Evolutionary conservation across 2,797 vertebrate genomes (phyloP).

Genomic region (Poeciliopsis paucimaculata): DNA sequence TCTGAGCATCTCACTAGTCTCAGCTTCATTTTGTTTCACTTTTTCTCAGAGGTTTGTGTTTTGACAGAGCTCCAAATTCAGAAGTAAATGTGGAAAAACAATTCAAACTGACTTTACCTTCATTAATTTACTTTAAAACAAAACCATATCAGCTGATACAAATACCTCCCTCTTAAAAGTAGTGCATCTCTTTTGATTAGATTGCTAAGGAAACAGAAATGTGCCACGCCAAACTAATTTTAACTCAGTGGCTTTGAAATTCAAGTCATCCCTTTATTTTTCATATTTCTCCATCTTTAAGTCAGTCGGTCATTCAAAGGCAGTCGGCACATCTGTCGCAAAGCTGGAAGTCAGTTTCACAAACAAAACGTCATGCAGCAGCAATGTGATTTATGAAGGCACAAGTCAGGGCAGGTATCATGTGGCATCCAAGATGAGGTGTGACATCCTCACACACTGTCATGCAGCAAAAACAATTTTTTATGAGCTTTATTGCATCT

Average conservation of each 20-base stretch:
- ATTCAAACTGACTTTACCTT: not conserved
- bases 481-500: not conserved
- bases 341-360: not conserved
- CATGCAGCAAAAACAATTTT: not conserved
- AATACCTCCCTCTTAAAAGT: not conserved
- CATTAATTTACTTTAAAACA: not conserved
- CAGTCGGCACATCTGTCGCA: not conserved
- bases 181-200: not conserved
- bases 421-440: not conserved
- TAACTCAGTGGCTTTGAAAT: not conserved
- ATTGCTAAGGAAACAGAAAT: not conserved
- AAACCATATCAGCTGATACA: not conserved
- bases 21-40: not conserved
- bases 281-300: not conserved
- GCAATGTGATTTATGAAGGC: not conserved
- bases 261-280: not conserved
- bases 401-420: not conserved
- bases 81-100: not conserved
- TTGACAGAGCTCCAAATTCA: conserved; percentile 19
- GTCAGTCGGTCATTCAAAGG: not conserved
- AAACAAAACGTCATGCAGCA: not conserved
- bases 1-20: not conserved
- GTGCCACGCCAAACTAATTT: not conserved
- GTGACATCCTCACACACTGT: not conserved
- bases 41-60: conserved; percentile 21